phyloP scores from a whole-genome alignment of 2,888 invertebrate species.

The Ormyrus nitidulus region DNA sequence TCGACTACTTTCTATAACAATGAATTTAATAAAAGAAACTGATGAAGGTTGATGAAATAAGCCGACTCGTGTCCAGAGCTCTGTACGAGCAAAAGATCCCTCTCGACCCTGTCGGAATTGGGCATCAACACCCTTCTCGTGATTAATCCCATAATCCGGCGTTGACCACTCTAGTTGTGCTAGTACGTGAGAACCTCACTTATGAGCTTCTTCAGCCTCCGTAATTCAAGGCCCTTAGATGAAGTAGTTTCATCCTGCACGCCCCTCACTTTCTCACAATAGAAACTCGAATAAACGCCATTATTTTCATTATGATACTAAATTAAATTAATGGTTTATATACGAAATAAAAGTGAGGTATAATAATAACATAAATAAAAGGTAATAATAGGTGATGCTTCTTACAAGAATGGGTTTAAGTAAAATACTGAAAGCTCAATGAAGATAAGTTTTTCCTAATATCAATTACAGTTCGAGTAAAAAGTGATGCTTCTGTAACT shows the following conservation, averaged over 20 bases:
- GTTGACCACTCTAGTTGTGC: conserved; percentile 66
- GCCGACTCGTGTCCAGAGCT: conserved; percentile 11
- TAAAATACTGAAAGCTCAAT: neutral
- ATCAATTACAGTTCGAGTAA: neutral
- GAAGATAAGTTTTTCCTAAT: neutral
- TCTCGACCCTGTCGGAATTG: conserved; percentile 63
- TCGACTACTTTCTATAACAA: no score
- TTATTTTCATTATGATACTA: no score
- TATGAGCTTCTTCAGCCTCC: conserved; percentile 61
- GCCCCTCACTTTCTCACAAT: no score
- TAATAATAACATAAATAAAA: neutral
- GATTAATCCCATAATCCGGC: conserved; percentile 74
- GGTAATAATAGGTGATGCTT: neutral
- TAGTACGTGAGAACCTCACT: conserved; percentile 61
- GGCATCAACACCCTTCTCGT: conserved; percentile 72
- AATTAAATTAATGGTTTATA: no score
- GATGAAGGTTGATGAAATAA: conserved; percentile 17
- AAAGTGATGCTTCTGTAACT: neutral
- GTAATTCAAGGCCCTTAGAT: conserved; percentile 55
- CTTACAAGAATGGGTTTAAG: neutral
- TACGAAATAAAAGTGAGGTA: no score
- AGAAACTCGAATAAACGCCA: no score
- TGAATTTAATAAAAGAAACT: no score
- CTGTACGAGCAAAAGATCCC: conserved; percentile 31
- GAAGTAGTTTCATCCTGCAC: conserved; percentile 39